Evolutionary conservation across 1,140 invertebrate species (phyloP), one percentile per base, ranked within the genome.

Genomic region (Zaprionus vittiger): DNA sequence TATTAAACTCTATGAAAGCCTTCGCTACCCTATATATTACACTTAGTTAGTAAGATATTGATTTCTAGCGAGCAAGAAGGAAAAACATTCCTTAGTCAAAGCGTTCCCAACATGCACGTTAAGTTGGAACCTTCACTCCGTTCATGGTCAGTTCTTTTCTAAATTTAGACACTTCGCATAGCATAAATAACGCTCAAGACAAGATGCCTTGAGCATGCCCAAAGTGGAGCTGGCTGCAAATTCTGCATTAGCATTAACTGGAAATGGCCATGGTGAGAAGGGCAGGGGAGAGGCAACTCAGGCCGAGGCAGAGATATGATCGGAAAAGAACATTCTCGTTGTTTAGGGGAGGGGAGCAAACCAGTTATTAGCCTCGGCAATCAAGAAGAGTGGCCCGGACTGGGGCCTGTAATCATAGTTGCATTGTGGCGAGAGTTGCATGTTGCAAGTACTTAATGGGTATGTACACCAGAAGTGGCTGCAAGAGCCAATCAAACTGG

Each of bases 391-490:
- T 59, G 56, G 64, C 52, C 31, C 20, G 11, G 31, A 31, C 9
- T 4, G 3, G 2, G 47, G 47, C 20, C 47, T 52, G 47, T 52
- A 52, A 52, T 52, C 31, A 59, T 56, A 31, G 54, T 56, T 20
- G 31, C 22, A 61, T 74, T 62, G 47, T 57, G 38, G 17, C 68
- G 56, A 31, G 63, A 31, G 54, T 52, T 52, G 20, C 47, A 52
- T 37, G 65, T 64, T 59, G 24, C 37, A 60, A 68, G 84, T 68
- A 76, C 83, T 83, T 89, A 79, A 77, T 78, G 57, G 72, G 81
- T 84, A 80, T 87, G 71, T 87, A 87, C 84, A 87, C 84, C 66
- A 81, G 84, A 87, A 87, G 73, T 89, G 78, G 71, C 67, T 60
- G 74, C 59, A 34, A 70, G 70, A 75, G 83, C 83, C 84, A 87